A percentile compares a stretch with the other conserved stretches of the same genome.
phyloP scores from a whole-genome alignment of 2,797 vertebrate species.

The Odontamblyopus lacepedii region DNA sequence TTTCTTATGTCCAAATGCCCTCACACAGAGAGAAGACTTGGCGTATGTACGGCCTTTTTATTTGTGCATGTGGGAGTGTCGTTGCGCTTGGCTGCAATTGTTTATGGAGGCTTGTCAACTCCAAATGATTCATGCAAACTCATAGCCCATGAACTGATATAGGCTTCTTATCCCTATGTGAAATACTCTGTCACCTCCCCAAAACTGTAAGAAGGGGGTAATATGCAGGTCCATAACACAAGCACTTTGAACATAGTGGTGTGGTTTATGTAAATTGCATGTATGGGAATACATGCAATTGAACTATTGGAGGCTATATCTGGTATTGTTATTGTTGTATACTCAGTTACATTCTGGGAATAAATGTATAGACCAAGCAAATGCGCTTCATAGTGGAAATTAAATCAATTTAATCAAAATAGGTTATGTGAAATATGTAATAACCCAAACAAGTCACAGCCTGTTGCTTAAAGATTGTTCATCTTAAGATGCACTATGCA shows the following conservation, averaged over 20 bases:
- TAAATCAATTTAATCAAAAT: neutral
- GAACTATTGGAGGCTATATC: neutral
- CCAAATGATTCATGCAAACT: conserved; percentile 38
- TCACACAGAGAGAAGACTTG: conserved; percentile 21
- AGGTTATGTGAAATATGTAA: neutral
- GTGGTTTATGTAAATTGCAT: neutral
- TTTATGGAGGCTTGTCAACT: conserved; percentile 53
- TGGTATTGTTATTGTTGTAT: neutral
- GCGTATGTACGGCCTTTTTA: conserved; percentile 32
- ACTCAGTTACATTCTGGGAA: neutral
- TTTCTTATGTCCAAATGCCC: conserved; percentile 24
- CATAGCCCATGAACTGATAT: conserved; percentile 13
- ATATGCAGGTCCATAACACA: neutral
- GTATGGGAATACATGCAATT: neutral
- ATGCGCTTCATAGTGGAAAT: neutral
- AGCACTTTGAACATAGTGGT: neutral
- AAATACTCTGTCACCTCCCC: neutral
- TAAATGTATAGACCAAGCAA: no score
- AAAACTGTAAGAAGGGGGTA: neutral
- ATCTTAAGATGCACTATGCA: no score
- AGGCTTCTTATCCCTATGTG: conserved; percentile 16
- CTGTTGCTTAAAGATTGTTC: no score
- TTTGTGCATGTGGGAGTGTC: conserved; percentile 37
- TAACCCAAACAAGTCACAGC: no score
- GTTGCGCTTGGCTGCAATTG: conserved; percentile 50